Conservation (phyloP, 2,113 vertebrate genomes). For the Brevimyrus niger region DNA sequence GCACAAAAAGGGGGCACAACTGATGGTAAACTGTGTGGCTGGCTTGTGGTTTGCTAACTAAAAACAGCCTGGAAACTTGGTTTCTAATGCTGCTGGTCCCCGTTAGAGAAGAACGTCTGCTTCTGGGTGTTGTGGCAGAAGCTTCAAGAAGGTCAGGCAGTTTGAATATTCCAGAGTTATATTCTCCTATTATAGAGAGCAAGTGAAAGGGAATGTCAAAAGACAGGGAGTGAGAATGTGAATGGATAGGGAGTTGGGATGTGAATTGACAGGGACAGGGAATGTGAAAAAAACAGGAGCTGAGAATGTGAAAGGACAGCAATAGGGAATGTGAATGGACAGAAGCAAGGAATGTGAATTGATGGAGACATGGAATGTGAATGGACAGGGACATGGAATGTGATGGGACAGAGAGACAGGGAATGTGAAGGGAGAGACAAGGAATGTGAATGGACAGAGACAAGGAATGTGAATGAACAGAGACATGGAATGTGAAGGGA, state of each 20-base stretch:
- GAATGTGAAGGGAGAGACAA: background rate
- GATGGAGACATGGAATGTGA: too few species aligned
- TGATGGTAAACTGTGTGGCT: background rate
- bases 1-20: background rate
- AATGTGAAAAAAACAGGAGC: conserved; percentile 24
- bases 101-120: background rate
- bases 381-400: conserved; percentile 32
- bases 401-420: conserved; percentile 11
- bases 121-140: background rate
- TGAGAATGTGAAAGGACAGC: background rate
- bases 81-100: background rate
- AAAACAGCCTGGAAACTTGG: background rate
- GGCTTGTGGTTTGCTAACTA: background rate
- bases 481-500: conserved; percentile 41
- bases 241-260: conserved; percentile 38
- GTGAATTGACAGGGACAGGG: conserved; percentile 34
- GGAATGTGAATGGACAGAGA: background rate
- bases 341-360: conserved; percentile 13
- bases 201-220: background rate
- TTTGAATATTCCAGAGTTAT: background rate
- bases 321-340: conserved; percentile 38
- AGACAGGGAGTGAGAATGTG: conserved; percentile 33
- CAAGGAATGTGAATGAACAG: conserved; percentile 30
- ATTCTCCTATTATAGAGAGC: background rate
- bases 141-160: background rate